Base-by-base conservation (phyloP, 1,140 invertebrate genomes). In the Geopemphigus sp. region DNA sequence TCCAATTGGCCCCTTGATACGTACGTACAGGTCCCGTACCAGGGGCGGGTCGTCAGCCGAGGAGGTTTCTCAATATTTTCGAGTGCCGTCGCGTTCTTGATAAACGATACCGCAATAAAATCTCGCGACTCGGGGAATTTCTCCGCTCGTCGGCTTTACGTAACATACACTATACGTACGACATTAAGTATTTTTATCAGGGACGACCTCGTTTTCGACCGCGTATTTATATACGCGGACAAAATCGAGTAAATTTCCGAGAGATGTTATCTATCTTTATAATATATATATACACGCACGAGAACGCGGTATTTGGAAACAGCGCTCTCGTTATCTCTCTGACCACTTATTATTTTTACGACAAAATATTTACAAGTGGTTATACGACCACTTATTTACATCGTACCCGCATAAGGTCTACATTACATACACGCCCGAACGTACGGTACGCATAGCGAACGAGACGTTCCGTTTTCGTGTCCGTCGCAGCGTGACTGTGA, bases 341-440 rank as follows among this genome's bases (percentile, higher is more conserved):
- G 61, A 63, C 26, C 61, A 63, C 61, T 63, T 63, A 63, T 63
- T 63, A 63, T 63, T 63, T 32, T 39, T 32, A 63, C 29, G 61
- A 63, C 29, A 29, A 61, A 26, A 63, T 32, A 32, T 32, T 63
- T 19, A 32, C 61, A 63, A 63, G 61, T 63, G 32, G 32, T 22
- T 66, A 22, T 15, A 45, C 12, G n/a, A 47, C 64, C 64, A 47
- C 64, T 66, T 66, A 66, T 66, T 4, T n/a, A 63, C 29, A 19
- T 19, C 32, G 29, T 63, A 17, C 2, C 61, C 19, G 10, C 10
- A 2, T 19, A 61, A 61, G 15, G 26, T 8, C n/a, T 64, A 32
- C 10, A 32, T 39, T 63, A 63, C 10, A 8, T 26, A 32, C 29
- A 64, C 8, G 32, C n/a, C n/a, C n/a, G n/a, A n/a, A n/a, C n/a